Percentiles rank a stretch among this genome's conserved stretches.
Evolutionary conservation across 2,888 invertebrate genomes (phyloP).

Genomic region (Drosophila niveifrons): DNA sequence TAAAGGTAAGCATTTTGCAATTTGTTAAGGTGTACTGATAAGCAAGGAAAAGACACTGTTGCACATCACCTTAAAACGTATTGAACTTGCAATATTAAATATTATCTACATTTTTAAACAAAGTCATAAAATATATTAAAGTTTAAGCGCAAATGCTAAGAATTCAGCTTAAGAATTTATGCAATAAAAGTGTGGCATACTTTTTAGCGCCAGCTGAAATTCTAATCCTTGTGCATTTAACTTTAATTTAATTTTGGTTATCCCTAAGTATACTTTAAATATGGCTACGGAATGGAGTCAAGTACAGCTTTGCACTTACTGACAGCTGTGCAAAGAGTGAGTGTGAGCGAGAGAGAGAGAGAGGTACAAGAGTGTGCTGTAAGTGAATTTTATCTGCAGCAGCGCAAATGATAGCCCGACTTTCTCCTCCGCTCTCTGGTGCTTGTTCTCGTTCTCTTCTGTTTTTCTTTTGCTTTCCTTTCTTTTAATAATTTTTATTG

Average conservation of each 20-base stretch:
- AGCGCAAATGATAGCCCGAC: constrained; percentile 20
- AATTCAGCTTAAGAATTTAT: not conserved
- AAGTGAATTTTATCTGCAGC: constrained; percentile 21
- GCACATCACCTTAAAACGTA: no score
- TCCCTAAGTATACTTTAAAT: constrained; percentile 10
- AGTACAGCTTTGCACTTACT: constrained; percentile 23
- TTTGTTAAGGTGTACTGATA: no score
- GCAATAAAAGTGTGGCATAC: not conserved
- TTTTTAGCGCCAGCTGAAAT: not conserved
- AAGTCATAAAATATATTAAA: no score
- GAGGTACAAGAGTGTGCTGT: not conserved
- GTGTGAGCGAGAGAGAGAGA: no score
- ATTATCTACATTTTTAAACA: no score
- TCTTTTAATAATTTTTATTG: constrained; percentile 52
- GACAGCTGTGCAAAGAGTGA: constrained; percentile 14
- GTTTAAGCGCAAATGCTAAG: not conserved
- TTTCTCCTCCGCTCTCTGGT: no score
- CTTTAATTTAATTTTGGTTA: constrained; percentile 6
- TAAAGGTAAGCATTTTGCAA: no score
- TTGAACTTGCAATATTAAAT: no score
- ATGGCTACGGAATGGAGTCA: constrained; percentile 16
- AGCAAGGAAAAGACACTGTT: no score
- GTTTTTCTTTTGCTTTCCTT: constrained; percentile 16
- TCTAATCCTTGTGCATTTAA: constrained; percentile 5
- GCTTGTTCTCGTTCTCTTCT: constrained; percentile 2